These are phyloP conservation scores for Triplophysa bombifrons DNA, from an alignment of 2,797 vertebrate genomes.

Conservation along the genomic window DNA sequence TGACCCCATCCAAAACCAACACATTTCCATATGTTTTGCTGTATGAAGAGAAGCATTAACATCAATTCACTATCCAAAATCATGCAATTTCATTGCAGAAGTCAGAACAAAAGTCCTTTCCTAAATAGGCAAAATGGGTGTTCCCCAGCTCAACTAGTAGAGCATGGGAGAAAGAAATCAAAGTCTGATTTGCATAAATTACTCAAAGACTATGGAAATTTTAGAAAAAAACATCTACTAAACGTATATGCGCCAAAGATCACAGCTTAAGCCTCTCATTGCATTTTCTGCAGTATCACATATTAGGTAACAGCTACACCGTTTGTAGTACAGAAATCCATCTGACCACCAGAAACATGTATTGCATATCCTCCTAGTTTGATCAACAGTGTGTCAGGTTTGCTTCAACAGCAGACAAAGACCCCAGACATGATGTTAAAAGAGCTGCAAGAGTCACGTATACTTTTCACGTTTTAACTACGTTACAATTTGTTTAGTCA, in stretches of 20 bases:
- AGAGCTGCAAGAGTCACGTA: background rate
- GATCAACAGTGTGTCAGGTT: background rate
- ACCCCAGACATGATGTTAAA: background rate
- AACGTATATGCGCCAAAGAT: background rate
- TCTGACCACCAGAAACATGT: background rate
- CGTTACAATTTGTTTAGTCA: too few species aligned
- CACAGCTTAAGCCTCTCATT: background rate
- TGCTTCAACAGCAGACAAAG: background rate
- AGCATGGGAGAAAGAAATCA: too few species aligned
- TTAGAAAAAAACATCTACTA: too few species aligned
- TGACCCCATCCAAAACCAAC: slow-evolving; percentile 94
- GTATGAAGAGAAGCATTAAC: slow-evolving; percentile 45
- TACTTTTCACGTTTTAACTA: background rate
- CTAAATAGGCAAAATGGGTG: too few species aligned
- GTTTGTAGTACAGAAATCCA: background rate
- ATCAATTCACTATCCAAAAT: background rate
- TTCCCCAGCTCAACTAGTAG: background rate
- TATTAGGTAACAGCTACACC: background rate
- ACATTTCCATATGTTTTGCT: slow-evolving; percentile 98
- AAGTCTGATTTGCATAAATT: background rate
- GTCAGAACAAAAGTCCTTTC: background rate
- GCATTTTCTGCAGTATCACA: background rate
- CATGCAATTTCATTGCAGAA: background rate
- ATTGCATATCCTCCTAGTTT: background rate
- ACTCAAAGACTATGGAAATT: background rate